Evolutionary conservation across 2,888 invertebrate genomes (phyloP).

Genomic region (Stenodera caucasica): DNA sequence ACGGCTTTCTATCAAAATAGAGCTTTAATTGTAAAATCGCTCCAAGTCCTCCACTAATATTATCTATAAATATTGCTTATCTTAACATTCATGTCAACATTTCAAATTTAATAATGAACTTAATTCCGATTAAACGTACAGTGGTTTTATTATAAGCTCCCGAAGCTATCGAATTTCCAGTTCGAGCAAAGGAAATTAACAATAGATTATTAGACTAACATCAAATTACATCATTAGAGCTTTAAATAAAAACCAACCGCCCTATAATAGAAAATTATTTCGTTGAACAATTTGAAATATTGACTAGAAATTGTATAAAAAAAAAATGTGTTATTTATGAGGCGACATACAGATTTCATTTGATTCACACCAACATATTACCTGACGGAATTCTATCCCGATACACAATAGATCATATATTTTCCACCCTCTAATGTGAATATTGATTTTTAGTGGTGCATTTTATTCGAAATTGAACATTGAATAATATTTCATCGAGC

Average conservation of each 20-base stretch:
- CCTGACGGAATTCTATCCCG: not conserved
- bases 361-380: not conserved
- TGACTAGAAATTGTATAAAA: no score
- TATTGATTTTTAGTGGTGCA: conserved; percentile 3
- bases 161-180: conserved; percentile 38
- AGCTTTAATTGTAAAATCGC: no score
- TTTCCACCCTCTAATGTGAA: not conserved
- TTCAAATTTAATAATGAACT: conserved; percentile 42
- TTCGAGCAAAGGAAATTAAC: conserved; percentile 39
- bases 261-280: no score
- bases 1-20: no score
- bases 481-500: not conserved
- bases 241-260: no score
- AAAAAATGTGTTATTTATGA: not conserved
- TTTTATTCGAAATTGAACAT: not conserved
- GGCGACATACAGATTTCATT: not conserved
- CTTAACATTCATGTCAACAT: conserved; percentile 34
- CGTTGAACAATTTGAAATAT: no score
- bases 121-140: conserved; percentile 44
- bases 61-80: conserved; percentile 38
- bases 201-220: conserved; percentile 21
- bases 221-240: conserved; percentile 19
- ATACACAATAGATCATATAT: not conserved
- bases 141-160: conserved; percentile 39
- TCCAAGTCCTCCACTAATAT: conserved; percentile 25